Percentiles rank a stretch among this genome's conserved stretches.
These are phyloP conservation scores for Lates japonicus DNA, from an alignment of 2,797 vertebrate species.

Conservation along the genomic window DNA sequence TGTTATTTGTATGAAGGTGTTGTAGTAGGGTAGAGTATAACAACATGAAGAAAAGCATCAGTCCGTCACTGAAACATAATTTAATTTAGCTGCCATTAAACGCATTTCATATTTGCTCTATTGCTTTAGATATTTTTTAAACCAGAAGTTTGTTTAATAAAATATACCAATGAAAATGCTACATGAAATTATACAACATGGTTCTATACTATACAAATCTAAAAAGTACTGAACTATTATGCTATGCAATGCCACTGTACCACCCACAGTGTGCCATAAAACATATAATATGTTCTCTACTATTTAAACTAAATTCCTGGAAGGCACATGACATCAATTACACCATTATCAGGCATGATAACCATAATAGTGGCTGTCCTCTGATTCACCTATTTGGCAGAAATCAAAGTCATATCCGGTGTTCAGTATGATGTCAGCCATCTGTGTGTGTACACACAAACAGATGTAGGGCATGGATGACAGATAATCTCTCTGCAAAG, in stretches of 20 bases:
- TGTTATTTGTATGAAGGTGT: not conserved
- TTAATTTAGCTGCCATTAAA: not conserved
- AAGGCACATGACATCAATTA: constrained; percentile 57
- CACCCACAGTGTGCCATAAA: constrained; percentile 13
- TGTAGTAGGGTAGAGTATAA: not conserved
- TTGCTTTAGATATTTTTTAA: not conserved
- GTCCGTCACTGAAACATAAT: not conserved
- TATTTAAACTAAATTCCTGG: constrained; percentile 57
- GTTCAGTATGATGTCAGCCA: constrained; percentile 80
- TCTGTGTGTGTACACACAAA: constrained; percentile 77
- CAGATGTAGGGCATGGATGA: constrained; percentile 80
- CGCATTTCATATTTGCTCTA: not conserved
- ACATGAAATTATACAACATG: not conserved
- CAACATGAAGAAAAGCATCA: not conserved
- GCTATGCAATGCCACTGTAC: too few relatives aligned
- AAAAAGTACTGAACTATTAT: not conserved
- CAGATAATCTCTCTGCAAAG: constrained; percentile 78
- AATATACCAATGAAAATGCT: not conserved
- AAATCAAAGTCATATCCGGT: constrained; percentile 84
- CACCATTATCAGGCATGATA: constrained; percentile 75
- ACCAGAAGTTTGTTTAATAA: not conserved
- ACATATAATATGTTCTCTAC: constrained; percentile 37
- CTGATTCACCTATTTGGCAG: constrained; percentile 80
- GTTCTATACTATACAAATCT: too few relatives aligned
- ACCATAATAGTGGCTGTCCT: constrained; percentile 72